Base-by-base conservation (phyloP, 2,888 invertebrate species). In the Leucophenga maculata region DNA sequence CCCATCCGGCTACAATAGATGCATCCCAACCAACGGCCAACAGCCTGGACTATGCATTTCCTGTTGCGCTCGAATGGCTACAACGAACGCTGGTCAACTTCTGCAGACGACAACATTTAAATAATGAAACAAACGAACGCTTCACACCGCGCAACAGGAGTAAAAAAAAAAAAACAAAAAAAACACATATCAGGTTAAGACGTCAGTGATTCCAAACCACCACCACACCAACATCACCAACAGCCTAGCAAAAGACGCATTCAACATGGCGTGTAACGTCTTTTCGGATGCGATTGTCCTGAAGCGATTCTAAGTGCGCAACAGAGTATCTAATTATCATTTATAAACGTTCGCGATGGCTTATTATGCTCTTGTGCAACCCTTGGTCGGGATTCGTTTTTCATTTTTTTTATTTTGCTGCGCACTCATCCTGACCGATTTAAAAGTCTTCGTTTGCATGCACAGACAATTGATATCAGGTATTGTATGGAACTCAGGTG, bases 301-400 rank as follows among this genome's bases (percentile, higher is more conserved):
- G 44, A 20, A 16, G 44, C 54, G 18, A 20, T 50, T 54, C 31
- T 18, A 55, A 52, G 73, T 76, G 80, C 83, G 80, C 80, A 80
- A 83, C 79, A 79, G 79, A 78, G 79, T 69, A 76, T 79, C 80
- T 80, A 80, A 80, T 80, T 80, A 80, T 77, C 73, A 80, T 82
- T 80, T 76, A 71, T 72, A 54, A 77, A 71, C 71, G 71, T 74
- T 74, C 70, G 48, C 64, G 60, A 39, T 39, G 8, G 26, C 26
- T 3, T 26, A 26, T 11, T 39, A 39, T 39, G 3, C 11, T 39
- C 8, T 9, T 39, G 8, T 11, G 39, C 39, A 39, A 39, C 39
- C 39, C 39, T 39, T 39, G 39, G 39, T 9, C 39, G 39, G 39
- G 39, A 39, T 39, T 39, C 39, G 39, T 39, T 39, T 11, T 39